Base-by-base conservation (phyloP, 2,797 vertebrate species). In the Aulostomus chinensis region DNA sequence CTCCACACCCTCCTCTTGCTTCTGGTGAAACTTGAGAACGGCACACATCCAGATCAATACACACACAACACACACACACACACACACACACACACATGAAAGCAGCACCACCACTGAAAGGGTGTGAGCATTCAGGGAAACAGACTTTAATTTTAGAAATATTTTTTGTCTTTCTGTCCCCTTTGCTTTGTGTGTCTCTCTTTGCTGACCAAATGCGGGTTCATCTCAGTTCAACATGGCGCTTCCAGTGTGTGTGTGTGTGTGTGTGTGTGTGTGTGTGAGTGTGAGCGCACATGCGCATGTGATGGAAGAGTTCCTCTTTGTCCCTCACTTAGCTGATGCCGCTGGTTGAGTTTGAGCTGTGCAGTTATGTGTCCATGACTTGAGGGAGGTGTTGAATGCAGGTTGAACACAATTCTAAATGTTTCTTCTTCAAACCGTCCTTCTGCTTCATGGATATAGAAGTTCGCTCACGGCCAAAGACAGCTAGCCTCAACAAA, bases 141-240 rank as follows among this genome's bases (percentile, higher is more conserved):
- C 22, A 25, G 15, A 48, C 53, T 17, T 58, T 40, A 10, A 34
- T 21, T 10, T 12, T 62, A 58, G 25, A 26, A 24, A 41, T 14
- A 16, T 31, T 34, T 20, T 20, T 25, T 11, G n/a, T 57, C 20
- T 41, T 20, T 17, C 24, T 33, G 33, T 58, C 36, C 28, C 37
- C 58, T 50, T 34, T 36, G 32, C 16, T 58, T 16, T 58, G 18
- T 35, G 29, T 58, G 22, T 56, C 9, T 72, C 10, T 43, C 35
- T 46, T 56, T 54, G 76, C 77, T 72, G 74, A 40, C 50, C n/a
- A n/a, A n/a, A n/a, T 63, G 53, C 47, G 70, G 68, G 67, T 87
- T 86, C 85, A 87, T 87, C 78, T 84, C 52, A 13, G 51, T 64
- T 60, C 53, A 72, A 12, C 80, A 86, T 9, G 8, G 55, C 53